Percentiles rank a stretch among this genome's conserved stretches.
phyloP scores from a whole-genome alignment of 2,797 vertebrate genomes.

The Acrocephalus scirpaceus region DNA sequence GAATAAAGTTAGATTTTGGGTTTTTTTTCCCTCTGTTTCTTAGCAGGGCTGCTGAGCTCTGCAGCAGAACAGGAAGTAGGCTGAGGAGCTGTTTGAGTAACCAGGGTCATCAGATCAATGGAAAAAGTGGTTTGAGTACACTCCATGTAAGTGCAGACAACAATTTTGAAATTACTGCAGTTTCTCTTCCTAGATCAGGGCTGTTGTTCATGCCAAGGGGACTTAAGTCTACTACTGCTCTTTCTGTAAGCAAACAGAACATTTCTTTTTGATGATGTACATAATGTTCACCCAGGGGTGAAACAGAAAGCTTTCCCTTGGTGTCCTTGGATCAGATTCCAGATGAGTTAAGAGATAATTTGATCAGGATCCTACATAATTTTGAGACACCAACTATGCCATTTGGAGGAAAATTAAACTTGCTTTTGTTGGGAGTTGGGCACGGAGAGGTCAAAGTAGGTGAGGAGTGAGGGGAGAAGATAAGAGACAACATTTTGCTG shows the following conservation, averaged over 20 bases:
- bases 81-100: slow-evolving; percentile 60
- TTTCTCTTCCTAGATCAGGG: slow-evolving; percentile 32
- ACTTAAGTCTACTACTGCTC: not conserved
- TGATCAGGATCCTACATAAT: not conserved
- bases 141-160: slow-evolving; percentile 54
- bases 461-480: not conserved
- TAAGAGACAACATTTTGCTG: not conserved
- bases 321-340: not conserved
- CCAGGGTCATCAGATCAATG: slow-evolving; percentile 37
- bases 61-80: slow-evolving; percentile 65
- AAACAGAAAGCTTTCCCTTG: not conserved
- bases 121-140: slow-evolving; percentile 57
- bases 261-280: not conserved
- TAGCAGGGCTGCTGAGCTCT: slow-evolving; percentile 14
- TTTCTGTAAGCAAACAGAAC: not conserved
- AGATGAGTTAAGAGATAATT: not conserved
- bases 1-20: not conserved
- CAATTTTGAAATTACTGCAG: slow-evolving; percentile 47
- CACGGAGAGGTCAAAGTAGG: not conserved
- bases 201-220: not conserved
- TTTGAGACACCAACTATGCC: not conserved
- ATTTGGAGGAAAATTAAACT: not conserved
- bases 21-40: not conserved
- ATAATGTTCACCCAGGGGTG: not conserved
- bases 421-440: not conserved